Percentiles rank a stretch among this genome's conserved stretches.
These are phyloP conservation scores for Microplitis demolitor DNA, from an alignment of 1,140 invertebrate species.

Conservation along the genomic window DNA sequence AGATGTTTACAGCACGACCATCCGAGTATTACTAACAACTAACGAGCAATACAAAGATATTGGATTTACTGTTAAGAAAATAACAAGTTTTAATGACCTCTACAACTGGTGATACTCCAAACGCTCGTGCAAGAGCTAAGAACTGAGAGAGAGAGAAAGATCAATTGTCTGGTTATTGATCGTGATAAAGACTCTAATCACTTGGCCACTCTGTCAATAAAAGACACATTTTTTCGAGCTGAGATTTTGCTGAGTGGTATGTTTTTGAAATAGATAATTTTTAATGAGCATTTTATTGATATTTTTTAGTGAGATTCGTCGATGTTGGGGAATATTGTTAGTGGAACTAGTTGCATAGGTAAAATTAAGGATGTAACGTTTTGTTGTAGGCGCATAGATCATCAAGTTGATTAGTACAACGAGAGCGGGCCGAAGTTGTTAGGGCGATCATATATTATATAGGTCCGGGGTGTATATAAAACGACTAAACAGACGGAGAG, in stretches of 20 bases:
- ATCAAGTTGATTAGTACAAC: constrained; percentile 47
- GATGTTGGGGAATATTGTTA: neutral
- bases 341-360: neutral
- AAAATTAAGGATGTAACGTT: constrained; percentile 48
- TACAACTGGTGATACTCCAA: neutral
- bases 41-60: too few relatives aligned
- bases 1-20: too few relatives aligned
- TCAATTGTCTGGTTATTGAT: neutral
- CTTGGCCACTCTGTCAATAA: neutral
- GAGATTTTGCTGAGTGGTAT: neutral
- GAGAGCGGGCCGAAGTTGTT: constrained; percentile 45
- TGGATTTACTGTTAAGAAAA: too few relatives aligned
- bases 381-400: constrained; percentile 51
- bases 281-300: neutral
- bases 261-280: neutral
- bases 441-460: constrained; percentile 39
- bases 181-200: neutral
- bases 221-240: neutral
- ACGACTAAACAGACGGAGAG: neutral
- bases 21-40: too few relatives aligned
- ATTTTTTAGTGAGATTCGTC: too few relatives aligned
- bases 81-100: neutral
- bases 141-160: neutral
- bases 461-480: constrained; percentile 38
- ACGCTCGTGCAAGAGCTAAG: neutral